phyloP scores from a whole-genome alignment of 1,140 invertebrate genomes.

The Danaus plexippus region DNA sequence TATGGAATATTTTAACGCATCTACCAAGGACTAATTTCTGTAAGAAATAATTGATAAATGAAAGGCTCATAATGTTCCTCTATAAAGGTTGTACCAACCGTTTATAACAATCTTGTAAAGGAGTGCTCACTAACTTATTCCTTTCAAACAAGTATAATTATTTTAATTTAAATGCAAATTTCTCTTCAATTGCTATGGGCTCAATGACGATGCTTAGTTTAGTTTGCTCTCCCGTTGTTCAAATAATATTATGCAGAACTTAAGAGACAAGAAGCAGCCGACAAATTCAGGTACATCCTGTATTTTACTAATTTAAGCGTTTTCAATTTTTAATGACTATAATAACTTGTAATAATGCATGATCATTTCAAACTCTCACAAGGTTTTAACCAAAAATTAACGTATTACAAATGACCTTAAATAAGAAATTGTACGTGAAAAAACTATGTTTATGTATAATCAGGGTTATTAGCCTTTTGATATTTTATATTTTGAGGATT shows the following conservation, averaged over 20 bases:
- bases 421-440: too few relatives aligned
- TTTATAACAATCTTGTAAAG: slow-evolving; percentile 7
- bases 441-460: too few relatives aligned
- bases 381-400: too few relatives aligned
- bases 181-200: slow-evolving; percentile 27
- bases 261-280: slow-evolving; percentile 2
- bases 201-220: slow-evolving; percentile 33
- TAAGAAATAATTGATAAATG: slow-evolving; percentile 7
- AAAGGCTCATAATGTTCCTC: background rate
- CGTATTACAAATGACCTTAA: too few relatives aligned
- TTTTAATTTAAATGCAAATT: slow-evolving; percentile 54
- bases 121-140: slow-evolving; percentile 34
- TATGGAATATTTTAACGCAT: too few relatives aligned
- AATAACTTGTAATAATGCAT: background rate
- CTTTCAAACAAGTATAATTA: slow-evolving; percentile 52
- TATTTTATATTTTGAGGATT: too few relatives aligned
- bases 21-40: too few relatives aligned
- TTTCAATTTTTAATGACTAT: background rate
- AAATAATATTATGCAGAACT: slow-evolving; percentile 32
- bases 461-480: too few relatives aligned
- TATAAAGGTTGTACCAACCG: too few relatives aligned
- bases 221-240: slow-evolving; percentile 36
- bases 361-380: too few relatives aligned
- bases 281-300: slow-evolving; percentile 2
- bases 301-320: background rate